Evolutionary conservation across 37 sponge, comb jelly and placozoan genomes (phyloP).

Genomic region (Aplysina aerophoba): DNA sequence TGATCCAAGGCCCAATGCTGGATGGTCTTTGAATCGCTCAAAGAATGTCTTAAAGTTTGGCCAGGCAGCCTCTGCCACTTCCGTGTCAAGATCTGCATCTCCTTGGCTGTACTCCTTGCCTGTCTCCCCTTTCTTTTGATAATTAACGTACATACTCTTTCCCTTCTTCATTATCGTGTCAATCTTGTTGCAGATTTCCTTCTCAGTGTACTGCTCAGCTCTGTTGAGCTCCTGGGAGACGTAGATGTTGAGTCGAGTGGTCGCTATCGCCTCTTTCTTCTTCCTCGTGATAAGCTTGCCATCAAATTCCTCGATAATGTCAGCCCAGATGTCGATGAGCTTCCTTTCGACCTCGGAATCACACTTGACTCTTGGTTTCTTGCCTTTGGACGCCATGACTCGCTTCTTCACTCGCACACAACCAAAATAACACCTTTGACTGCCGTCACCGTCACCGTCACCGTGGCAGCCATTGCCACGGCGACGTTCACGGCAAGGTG

Average conservation of each 20-base stretch:
- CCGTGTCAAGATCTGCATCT: neutral
- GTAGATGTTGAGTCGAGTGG: neutral
- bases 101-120: neutral
- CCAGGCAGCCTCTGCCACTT: neutral
- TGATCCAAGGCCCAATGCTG: neutral
- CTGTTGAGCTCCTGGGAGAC: neutral
- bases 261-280: neutral
- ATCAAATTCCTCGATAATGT: neutral
- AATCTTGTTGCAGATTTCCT: neutral
- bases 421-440: neutral
- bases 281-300: neutral
- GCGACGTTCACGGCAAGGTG: neutral
- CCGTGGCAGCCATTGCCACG: slow-evolving; percentile 5
- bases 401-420: neutral
- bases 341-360: neutral
- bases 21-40: slow-evolving; percentile 18
- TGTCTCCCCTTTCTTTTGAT: slow-evolving; percentile 1
- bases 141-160: neutral
- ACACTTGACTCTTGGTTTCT: neutral
- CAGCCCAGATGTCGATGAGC: slow-evolving; percentile 16
- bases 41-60: neutral
- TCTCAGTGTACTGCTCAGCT: neutral
- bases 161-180: neutral
- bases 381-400: neutral
- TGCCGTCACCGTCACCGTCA: neutral